Evolutionary conservation across 2,888 invertebrate genomes (phyloP).

Genomic region (Hypomecis punctinalis): DNA sequence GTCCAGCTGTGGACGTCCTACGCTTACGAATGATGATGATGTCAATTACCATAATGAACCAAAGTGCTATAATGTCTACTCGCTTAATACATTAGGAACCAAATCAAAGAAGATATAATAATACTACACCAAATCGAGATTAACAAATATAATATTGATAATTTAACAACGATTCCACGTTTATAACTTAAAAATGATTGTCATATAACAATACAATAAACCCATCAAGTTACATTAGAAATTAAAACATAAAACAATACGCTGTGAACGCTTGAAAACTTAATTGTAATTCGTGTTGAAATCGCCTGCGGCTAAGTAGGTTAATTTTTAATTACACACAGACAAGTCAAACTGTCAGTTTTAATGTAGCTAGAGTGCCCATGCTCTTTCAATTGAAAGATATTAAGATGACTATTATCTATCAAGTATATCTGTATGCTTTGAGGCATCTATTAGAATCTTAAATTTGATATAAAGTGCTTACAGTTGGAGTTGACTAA

Average conservation of each 20-base stretch:
- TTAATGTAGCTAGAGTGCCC: slow-evolving; percentile 60
- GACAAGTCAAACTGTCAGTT: slow-evolving; percentile 60
- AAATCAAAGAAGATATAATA: too few species aligned
- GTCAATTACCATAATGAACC: too few species aligned
- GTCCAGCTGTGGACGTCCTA: too few species aligned
- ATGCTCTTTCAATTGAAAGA: slow-evolving; percentile 41
- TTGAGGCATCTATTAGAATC: not conserved
- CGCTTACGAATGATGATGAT: too few species aligned
- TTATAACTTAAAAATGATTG: too few species aligned
- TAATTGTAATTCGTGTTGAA: slow-evolving; percentile 39
- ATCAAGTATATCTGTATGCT: slow-evolving; percentile 21
- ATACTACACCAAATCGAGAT: too few species aligned
- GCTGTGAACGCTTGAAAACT: slow-evolving; percentile 31
- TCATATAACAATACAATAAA: not conserved
- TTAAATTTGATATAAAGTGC: too few species aligned
- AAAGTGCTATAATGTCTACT: too few species aligned
- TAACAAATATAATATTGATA: too few species aligned
- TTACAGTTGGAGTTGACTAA: too few species aligned
- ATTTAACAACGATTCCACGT: too few species aligned
- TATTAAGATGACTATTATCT: slow-evolving; percentile 37
- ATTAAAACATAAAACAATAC: slow-evolving; percentile 30
- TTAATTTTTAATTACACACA: slow-evolving; percentile 77
- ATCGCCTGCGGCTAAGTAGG: slow-evolving; percentile 59
- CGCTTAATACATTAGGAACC: too few species aligned
- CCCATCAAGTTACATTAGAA: not conserved